phyloP scores from a whole-genome alignment of 2,888 invertebrate species.

The Sphaeridia pumilis region DNA sequence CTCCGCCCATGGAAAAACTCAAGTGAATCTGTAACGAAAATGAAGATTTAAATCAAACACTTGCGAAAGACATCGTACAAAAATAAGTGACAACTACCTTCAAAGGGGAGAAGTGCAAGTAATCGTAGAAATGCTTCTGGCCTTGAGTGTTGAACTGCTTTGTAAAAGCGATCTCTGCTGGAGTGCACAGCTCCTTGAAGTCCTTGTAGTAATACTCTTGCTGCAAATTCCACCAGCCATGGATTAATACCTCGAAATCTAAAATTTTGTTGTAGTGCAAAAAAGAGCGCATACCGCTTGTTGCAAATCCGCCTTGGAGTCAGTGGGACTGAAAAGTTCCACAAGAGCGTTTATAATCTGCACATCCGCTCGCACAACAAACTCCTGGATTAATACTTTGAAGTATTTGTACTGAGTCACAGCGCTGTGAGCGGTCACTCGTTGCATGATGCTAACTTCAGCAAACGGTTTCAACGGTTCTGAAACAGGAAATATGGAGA shows the following conservation, averaged over 20 bases:
- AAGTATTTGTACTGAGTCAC: constrained; percentile 90
- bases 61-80: background rate
- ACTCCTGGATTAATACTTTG: constrained; percentile 88
- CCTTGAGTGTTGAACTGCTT: constrained; percentile 59
- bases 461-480: constrained; percentile 82
- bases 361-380: constrained; percentile 88
- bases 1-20: constrained; percentile 84
- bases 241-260: no score
- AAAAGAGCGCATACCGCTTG: constrained; percentile 32
- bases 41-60: constrained; percentile 3
- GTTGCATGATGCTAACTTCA: constrained; percentile 84
- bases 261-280: no score
- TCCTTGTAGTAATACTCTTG: constrained; percentile 62
- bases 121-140: constrained; percentile 91
- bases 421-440: constrained; percentile 74
- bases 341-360: constrained; percentile 77
- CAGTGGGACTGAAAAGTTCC: constrained; percentile 58
- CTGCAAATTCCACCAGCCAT: no score
- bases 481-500: no score
- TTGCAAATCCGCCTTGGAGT: constrained; percentile 20
- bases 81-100: constrained; percentile 57
- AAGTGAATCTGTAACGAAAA: constrained; percentile 63
- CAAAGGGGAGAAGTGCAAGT: constrained; percentile 90
- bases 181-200: constrained; percentile 35
- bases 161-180: constrained; percentile 45